phyloP scores from a whole-genome alignment of 2,888 invertebrate genomes.

The Eulithis prunata region DNA sequence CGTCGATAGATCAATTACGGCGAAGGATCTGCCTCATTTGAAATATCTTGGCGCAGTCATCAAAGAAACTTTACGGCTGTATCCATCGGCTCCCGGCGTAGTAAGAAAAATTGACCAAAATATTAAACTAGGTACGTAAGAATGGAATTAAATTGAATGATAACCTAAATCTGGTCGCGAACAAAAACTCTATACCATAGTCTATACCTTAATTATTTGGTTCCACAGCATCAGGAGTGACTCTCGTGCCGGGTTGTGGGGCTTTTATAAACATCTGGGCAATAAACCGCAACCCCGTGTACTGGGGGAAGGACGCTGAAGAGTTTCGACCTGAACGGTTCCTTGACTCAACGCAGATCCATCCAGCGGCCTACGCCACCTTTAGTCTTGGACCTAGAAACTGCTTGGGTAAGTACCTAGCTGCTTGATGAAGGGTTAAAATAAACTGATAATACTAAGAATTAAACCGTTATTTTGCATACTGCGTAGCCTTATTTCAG shows the following conservation, averaged over 20 bases:
- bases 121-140: constrained; percentile 9
- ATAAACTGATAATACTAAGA: too few species aligned
- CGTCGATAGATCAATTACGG: neutral
- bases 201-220: neutral
- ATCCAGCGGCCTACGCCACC: constrained; percentile 36
- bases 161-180: too few species aligned
- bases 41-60: constrained; percentile 35
- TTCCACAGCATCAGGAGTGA: constrained; percentile 20
- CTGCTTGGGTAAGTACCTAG: constrained; percentile 19
- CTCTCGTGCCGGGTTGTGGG: constrained; percentile 8
- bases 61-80: constrained; percentile 39
- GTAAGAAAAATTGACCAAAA: constrained; percentile 9
- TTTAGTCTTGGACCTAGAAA: constrained; percentile 28
- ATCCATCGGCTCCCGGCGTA: constrained; percentile 27
- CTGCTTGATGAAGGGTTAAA: too few species aligned
- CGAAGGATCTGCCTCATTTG: constrained; percentile 12
- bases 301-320: constrained; percentile 58
- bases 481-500: too few species aligned
- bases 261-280: constrained; percentile 21
- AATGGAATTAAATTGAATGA: too few species aligned
- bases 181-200: too few species aligned
- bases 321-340: constrained; percentile 58
- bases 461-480: too few species aligned
- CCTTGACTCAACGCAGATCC: constrained; percentile 40
- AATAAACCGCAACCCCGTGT: constrained; percentile 48